These are phyloP conservation scores for Drosophila neocordata DNA, from an alignment of 1,140 invertebrate species.

Conservation along the genomic window DNA sequence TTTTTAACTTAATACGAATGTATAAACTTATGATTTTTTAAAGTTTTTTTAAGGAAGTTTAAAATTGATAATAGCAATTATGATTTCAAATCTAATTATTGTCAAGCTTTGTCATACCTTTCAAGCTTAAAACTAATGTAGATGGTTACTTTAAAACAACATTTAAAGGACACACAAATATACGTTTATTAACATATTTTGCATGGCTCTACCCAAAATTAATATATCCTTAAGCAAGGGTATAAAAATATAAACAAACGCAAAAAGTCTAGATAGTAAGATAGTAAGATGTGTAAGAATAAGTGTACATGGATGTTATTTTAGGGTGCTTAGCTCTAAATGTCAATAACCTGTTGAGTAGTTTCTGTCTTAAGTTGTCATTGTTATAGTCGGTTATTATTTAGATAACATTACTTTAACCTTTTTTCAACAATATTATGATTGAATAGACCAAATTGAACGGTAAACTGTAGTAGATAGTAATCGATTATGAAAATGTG, in stretches of 20 bases:
- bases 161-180: no score
- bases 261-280: not conserved
- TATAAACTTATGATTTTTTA: no score
- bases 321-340: constrained; percentile 12
- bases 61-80: no score
- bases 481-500: not conserved
- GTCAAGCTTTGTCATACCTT: no score
- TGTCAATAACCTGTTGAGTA: constrained; percentile 61
- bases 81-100: no score
- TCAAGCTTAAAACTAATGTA: no score
- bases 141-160: no score
- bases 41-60: no score
- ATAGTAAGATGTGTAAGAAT: no score
- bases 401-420: not conserved
- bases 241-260: not conserved
- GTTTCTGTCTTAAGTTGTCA: not conserved
- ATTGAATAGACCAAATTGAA: not conserved
- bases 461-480: not conserved
- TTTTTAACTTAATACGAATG: no score
- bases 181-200: no score
- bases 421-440: not conserved
- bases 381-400: not conserved
- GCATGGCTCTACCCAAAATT: not conserved
- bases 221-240: not conserved
- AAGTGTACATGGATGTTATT: constrained; percentile 14